phyloP scores from a whole-genome alignment of 2,888 invertebrate genomes.

The Hypomecis punctinalis region DNA sequence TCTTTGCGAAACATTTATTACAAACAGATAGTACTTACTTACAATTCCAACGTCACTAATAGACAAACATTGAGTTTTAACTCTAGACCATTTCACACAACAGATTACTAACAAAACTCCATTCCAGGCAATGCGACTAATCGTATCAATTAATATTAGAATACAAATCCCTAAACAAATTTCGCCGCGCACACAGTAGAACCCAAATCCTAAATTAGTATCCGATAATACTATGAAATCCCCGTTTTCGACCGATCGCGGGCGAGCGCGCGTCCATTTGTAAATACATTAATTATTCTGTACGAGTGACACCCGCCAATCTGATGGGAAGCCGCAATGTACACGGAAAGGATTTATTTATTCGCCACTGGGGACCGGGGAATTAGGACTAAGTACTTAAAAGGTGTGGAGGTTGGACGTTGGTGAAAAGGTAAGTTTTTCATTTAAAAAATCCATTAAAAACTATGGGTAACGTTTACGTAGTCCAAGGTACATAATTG shows the following conservation, averaged over 20 bases:
- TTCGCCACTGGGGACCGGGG: slow-evolving; percentile 14
- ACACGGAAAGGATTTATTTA: slow-evolving; percentile 34
- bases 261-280: slow-evolving; percentile 38
- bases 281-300: slow-evolving; percentile 44
- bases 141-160: background rate
- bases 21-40: no score
- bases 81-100: no score
- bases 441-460: no score
- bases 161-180: slow-evolving; percentile 2
- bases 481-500: no score
- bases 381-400: slow-evolving; percentile 16
- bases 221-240: slow-evolving; percentile 16
- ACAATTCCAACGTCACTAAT: no score
- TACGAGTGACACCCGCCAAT: slow-evolving; percentile 38
- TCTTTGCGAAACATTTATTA: no score
- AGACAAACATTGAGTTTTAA: no score
- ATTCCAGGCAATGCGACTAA: background rate
- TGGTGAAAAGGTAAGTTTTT: no score
- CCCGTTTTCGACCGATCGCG: slow-evolving; percentile 25
- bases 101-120: no score
- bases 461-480: no score
- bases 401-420: background rate
- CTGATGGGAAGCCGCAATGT: slow-evolving; percentile 32
- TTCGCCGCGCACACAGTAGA: background rate
- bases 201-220: slow-evolving; percentile 3